These are phyloP conservation scores for Edolisoma coerulescens DNA, from an alignment of 2,113 vertebrate species.

Conservation along the genomic window DNA sequence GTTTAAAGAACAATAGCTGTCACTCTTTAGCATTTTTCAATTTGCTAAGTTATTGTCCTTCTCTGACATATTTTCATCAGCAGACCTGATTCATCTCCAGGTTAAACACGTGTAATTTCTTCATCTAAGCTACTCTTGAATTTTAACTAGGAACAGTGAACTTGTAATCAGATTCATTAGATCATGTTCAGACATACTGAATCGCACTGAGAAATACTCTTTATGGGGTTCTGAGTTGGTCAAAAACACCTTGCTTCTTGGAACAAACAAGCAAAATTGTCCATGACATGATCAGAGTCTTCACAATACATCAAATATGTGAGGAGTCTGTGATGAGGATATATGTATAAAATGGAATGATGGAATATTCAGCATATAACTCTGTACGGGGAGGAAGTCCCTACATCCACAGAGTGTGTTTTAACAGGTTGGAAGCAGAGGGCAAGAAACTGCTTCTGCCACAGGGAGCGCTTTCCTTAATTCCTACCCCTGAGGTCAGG, in stretches of 20 bases:
- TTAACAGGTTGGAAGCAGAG: background rate
- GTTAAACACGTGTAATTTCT: background rate
- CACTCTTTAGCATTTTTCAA: background rate
- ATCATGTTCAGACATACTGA: background rate
- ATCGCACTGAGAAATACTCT: background rate
- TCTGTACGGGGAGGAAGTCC: background rate
- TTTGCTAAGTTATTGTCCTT: background rate
- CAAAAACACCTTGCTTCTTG: background rate
- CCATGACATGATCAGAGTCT: background rate
- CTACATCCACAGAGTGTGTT: background rate
- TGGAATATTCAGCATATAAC: background rate
- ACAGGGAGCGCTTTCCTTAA: background rate
- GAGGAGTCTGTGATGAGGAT: background rate
- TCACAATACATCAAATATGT: background rate
- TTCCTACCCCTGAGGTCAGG: background rate
- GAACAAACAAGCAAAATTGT: background rate
- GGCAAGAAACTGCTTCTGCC: background rate
- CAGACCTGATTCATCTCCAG: background rate
- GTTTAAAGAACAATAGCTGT: background rate
- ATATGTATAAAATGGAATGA: background rate
- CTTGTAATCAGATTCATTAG: background rate
- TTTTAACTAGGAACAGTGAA: background rate
- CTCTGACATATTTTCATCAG: background rate
- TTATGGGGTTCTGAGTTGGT: background rate
- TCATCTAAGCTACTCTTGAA: background rate